Percentiles rank a stretch among this genome's conserved stretches.
Evolutionary conservation across 2,888 invertebrate species (phyloP).

Genomic region (Metallyticus violacea): DNA sequence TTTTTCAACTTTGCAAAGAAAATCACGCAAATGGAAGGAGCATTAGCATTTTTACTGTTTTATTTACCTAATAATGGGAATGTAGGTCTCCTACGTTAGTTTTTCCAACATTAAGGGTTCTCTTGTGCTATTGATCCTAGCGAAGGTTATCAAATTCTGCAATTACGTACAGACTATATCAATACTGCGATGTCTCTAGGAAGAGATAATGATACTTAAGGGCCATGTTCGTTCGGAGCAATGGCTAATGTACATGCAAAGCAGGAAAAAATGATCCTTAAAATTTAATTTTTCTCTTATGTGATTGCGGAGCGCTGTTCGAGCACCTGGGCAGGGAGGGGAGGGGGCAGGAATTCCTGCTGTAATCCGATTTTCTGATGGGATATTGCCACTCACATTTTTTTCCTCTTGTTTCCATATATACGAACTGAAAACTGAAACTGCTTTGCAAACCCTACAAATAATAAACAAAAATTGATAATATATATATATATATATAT

Average conservation of each 20-base stretch:
- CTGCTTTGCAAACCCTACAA: too few relatives aligned
- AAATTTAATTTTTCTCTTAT: background rate
- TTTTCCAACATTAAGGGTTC: background rate
- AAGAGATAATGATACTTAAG: background rate
- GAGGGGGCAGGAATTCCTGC: background rate
- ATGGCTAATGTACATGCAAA: background rate
- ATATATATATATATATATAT: too few relatives aligned
- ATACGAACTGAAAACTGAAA: too few relatives aligned
- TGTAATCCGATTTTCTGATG: background rate
- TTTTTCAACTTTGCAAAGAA: background rate
- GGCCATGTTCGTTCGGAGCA: background rate
- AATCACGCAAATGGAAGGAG: background rate
- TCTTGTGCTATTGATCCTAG: background rate
- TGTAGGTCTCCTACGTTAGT: background rate
- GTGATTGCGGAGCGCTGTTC: background rate
- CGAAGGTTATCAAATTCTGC: background rate
- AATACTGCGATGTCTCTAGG: background rate
- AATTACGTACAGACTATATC: background rate
- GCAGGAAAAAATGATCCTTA: background rate
- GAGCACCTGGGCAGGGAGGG: background rate
- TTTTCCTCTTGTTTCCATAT: too few relatives aligned
- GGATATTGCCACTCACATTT: too few relatives aligned
- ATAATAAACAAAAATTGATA: too few relatives aligned
- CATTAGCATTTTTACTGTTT: background rate
- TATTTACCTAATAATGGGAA: background rate